These are phyloP conservation scores for Spisula solida DNA, from an alignment of 2,888 invertebrate genomes.

Conservation along the genomic window DNA sequence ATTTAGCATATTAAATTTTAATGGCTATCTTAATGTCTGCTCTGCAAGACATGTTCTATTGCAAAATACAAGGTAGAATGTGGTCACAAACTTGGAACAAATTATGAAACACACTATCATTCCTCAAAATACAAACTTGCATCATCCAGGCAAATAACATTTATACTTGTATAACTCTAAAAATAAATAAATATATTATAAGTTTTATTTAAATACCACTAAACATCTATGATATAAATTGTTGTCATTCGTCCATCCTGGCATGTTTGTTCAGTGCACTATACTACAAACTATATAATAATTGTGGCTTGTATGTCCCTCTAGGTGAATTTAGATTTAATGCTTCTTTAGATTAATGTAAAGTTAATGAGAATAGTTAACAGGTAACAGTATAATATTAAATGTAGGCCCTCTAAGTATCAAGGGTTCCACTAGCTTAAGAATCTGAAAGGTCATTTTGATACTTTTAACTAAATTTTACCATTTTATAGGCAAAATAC, in stretches of 20 bases:
- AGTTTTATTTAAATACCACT: not conserved
- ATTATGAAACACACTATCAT: not conserved
- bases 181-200: conserved; percentile 15
- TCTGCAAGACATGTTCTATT: too few species aligned
- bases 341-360: not conserved
- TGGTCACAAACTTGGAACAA: not conserved
- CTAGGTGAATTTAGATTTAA: not conserved
- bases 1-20: too few species aligned
- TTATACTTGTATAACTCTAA: not conserved
- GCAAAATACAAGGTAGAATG: not conserved
- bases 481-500: too few species aligned
- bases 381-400: too few species aligned
- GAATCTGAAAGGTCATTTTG: too few species aligned
- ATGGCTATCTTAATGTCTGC: too few species aligned
- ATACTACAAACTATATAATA: not conserved
- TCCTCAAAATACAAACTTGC: not conserved
- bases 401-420: too few species aligned
- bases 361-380: not conserved
- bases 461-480: too few species aligned
- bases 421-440: too few species aligned
- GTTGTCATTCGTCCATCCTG: not conserved
- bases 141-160: not conserved
- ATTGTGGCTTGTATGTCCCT: not conserved
- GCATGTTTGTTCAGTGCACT: not conserved
- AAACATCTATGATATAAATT: not conserved